Base-by-base conservation (phyloP, 2,113 vertebrate genomes). In the Megaleporinus macrocephalus region DNA sequence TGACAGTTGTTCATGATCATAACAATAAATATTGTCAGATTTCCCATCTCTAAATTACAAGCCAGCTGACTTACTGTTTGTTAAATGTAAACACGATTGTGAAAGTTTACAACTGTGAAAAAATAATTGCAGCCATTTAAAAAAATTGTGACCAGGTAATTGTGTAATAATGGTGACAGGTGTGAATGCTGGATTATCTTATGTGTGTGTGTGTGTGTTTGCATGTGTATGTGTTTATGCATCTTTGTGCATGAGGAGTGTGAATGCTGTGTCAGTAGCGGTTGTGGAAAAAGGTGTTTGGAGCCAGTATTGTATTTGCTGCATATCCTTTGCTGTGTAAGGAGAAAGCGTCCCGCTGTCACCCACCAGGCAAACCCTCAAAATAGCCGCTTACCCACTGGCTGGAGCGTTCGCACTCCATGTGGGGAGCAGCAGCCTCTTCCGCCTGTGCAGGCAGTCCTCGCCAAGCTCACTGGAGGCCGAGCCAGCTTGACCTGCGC, bases 321-420 rank as follows among this genome's bases (percentile, higher is more conserved):
- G 83, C 14, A 79, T 81, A 68, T 79, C 82, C 82, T 88, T 29
- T 87, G 78, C 79, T 85, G 74, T 68, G 63, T 75, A 83, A 86
- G 81, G 81, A 79, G 77, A 51, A 55, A 79, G 80, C 77, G 49
- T 76, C 71, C 36, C n/a, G 78, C 65, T 88, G 80, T 79, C 79
- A 81, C 90, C 86, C 91, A 90, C 89, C 85, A 86, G 87, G 89
- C 85, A 33, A 80, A 84, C 87, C 89, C 93, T 90, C 84, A 86
- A 94, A 94, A 94, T 93, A 94, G 90, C 89, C 27, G 44, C 81
- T 90, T 87, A 81, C 92, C 91, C 83, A 92, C 93, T 88, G 91
- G 81, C 87, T 85, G 75, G 27, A 80, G 85, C 85, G 86, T 86
- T 87, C 86, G 84, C 87, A 65, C 84, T 90, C 90, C 87, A 89